Evolutionary conservation across 2,888 invertebrate genomes (phyloP).

Genomic region (Deroplatys truncata): DNA sequence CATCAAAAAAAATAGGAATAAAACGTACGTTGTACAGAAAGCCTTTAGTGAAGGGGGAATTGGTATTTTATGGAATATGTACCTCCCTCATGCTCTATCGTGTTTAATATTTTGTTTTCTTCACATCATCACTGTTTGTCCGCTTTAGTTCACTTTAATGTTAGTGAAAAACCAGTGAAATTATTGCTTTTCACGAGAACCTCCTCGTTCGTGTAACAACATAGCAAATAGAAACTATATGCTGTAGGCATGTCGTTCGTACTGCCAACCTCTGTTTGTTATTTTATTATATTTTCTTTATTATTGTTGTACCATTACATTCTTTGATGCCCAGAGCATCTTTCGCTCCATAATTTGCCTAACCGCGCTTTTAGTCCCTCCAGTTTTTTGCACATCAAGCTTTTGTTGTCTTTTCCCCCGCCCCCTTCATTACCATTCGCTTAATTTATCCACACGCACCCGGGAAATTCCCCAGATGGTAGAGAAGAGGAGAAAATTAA

Average conservation of each 20-base stretch:
- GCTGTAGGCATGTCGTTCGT: not conserved
- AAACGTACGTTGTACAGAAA: too few species aligned
- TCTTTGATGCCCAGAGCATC: not conserved
- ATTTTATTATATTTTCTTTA: not conserved
- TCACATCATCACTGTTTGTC: not conserved
- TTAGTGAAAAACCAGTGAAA: not conserved
- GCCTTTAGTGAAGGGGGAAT: not conserved
- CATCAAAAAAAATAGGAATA: too few species aligned
- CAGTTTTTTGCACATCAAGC: not conserved
- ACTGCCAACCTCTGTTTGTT: not conserved
- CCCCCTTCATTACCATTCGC: not conserved
- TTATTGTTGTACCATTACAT: not conserved
- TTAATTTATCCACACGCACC: slow-evolving; percentile 4
- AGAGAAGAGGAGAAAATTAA: not conserved
- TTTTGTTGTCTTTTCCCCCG: not conserved
- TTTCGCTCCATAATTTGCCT: not conserved
- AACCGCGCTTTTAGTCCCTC: not conserved
- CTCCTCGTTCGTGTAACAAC: not conserved
- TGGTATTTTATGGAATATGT: not conserved
- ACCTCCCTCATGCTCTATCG: not conserved
- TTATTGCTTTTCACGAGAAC: not conserved
- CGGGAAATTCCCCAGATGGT: not conserved
- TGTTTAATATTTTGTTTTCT: not conserved
- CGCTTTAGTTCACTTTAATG: not conserved
- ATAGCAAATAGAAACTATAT: not conserved